A percentile compares a stretch with the other conserved stretches of the same genome.
phyloP scores from a whole-genome alignment of 1,140 invertebrate genomes.

The Habropoda laboriosa region DNA sequence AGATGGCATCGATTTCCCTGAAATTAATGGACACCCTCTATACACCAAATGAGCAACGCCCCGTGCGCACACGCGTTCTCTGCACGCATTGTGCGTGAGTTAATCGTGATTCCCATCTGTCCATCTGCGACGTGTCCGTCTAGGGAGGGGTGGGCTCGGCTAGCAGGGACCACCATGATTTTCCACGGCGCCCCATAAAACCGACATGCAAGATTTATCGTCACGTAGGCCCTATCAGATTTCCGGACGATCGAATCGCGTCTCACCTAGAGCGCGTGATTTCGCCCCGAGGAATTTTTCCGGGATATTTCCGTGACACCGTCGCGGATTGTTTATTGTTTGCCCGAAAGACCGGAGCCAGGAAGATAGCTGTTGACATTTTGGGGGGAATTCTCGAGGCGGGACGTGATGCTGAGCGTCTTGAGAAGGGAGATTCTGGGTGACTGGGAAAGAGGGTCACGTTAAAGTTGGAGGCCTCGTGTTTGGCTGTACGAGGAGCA shows the following conservation, averaged over 20 bases:
- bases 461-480: slow-evolving; percentile 14
- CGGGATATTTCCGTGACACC: not conserved
- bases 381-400: not conserved
- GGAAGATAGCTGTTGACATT: not conserved
- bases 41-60: slow-evolving; percentile 77
- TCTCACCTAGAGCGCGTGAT: not conserved
- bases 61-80: slow-evolving; percentile 35
- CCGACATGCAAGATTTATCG: slow-evolving; percentile 69
- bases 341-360: not conserved
- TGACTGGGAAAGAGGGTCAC: slow-evolving; percentile 9
- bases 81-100: slow-evolving; percentile 58
- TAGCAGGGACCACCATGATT: slow-evolving; percentile 71
- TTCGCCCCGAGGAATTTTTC: not conserved
- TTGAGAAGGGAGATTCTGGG: too few species aligned
- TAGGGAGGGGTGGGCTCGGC: slow-evolving; percentile 1
- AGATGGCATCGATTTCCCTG: slow-evolving; percentile 69
- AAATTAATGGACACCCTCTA: slow-evolving; percentile 75
- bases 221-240: slow-evolving; percentile 51
- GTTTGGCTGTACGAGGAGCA: not conserved
- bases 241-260: slow-evolving; percentile 51
- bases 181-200: slow-evolving; percentile 70
- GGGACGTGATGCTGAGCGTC: not conserved
- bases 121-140: slow-evolving; percentile 56
- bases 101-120: slow-evolving; percentile 76
- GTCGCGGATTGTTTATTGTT: slow-evolving; percentile 4